Conservation (phyloP, 2,888 invertebrate species). For the Tethea ocularis region DNA sequence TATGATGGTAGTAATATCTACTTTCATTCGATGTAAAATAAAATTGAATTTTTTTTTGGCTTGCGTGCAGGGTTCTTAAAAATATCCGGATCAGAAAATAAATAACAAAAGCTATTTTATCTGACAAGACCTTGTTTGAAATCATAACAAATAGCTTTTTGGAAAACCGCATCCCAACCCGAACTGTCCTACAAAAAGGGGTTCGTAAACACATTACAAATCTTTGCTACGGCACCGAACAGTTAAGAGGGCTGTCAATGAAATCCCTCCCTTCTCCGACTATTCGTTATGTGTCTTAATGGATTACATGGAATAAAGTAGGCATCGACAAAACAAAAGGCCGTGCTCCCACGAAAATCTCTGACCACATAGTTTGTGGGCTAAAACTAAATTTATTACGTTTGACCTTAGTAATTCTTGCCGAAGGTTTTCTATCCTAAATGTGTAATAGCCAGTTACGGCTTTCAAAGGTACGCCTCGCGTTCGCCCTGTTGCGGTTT, state of each 20-base stretch:
- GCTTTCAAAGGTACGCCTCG: slow-evolving; percentile 71
- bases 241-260: slow-evolving; percentile 78
- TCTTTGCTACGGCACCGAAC: slow-evolving; percentile 68
- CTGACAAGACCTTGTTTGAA: slow-evolving; percentile 79
- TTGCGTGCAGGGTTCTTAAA: slow-evolving; percentile 55
- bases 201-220: slow-evolving; percentile 76
- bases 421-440: slow-evolving; percentile 75
- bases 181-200: slow-evolving; percentile 77
- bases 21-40: not conserved
- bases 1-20: not conserved
- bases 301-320: slow-evolving; percentile 80
- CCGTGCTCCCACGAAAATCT: slow-evolving; percentile 70
- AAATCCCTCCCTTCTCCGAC: slow-evolving; percentile 68
- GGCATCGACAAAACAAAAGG: slow-evolving; percentile 80
- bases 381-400: slow-evolving; percentile 82
- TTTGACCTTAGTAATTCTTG: slow-evolving; percentile 82
- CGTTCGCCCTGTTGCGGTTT: slow-evolving; percentile 68
- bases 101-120: slow-evolving; percentile 77
- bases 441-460: slow-evolving; percentile 72
- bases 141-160: slow-evolving; percentile 82
- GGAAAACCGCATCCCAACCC: slow-evolving; percentile 78
- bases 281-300: slow-evolving; percentile 80
- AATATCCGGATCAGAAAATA: slow-evolving; percentile 72
- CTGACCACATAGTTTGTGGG: slow-evolving; percentile 77
- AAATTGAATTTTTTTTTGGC: slow-evolving; percentile 45